phyloP scores from a whole-genome alignment of 2,797 vertebrate species.

The Syngnathus rostellatus region DNA sequence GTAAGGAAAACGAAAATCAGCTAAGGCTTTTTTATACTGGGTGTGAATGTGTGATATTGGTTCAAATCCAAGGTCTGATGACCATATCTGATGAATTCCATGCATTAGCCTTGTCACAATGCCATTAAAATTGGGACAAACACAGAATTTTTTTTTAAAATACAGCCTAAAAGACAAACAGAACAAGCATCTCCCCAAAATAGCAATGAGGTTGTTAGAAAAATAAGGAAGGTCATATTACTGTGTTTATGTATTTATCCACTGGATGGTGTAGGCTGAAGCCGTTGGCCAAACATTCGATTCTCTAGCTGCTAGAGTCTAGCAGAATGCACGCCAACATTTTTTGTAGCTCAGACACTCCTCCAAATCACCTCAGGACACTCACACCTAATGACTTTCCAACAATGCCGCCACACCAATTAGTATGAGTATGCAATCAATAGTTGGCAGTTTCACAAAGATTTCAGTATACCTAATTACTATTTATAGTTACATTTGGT shows the following conservation, averaged over 20 bases:
- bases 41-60: background rate
- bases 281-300: background rate
- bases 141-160: background rate
- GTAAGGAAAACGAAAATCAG: background rate
- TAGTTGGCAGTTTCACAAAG: background rate
- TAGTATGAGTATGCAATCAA: background rate
- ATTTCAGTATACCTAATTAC: background rate
- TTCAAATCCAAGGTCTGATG: background rate
- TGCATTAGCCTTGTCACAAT: background rate
- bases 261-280: background rate
- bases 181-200: background rate
- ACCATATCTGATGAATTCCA: background rate
- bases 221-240: background rate
- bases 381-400: background rate
- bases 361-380: background rate
- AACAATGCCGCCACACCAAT: background rate
- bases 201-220: background rate
- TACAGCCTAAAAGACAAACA: background rate
- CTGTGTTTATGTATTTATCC: background rate
- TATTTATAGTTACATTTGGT: background rate
- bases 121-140: background rate
- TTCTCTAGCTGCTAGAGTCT: too few species aligned
- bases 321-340: background rate
- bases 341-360: constrained; percentile 1
- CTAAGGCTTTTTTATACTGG: background rate